Conservation (phyloP, 1,140 invertebrate genomes). For the Aphaenogaster ashmeadi region DNA sequence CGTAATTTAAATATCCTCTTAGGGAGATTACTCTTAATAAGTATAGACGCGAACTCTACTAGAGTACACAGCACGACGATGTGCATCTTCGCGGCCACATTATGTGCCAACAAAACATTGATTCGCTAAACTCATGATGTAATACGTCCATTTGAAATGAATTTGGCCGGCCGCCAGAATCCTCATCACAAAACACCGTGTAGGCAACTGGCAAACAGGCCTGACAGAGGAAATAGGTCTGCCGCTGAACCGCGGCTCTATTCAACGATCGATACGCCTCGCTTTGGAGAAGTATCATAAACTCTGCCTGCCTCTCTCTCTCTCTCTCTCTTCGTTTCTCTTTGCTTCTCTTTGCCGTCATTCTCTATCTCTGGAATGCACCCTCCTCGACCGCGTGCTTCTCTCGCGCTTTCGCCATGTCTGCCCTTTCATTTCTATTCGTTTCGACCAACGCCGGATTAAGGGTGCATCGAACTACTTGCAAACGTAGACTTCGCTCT, state of each 20-base stretch:
- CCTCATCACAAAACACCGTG: slow-evolving; percentile 83
- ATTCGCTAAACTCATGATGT: slow-evolving; percentile 85
- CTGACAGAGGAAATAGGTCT: slow-evolving; percentile 82
- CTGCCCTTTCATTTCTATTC: slow-evolving; percentile 4
- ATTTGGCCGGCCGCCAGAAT: slow-evolving; percentile 82
- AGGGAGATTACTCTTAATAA: background rate
- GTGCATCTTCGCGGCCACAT: slow-evolving; percentile 26
- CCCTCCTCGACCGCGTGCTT: slow-evolving; percentile 16
- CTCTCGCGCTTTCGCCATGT: background rate
- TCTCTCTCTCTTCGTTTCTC: slow-evolving; percentile 15
- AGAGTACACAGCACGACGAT: background rate
- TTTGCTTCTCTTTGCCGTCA: background rate
- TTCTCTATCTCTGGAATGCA: slow-evolving; percentile 24
- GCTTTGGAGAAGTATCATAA: slow-evolving; percentile 77
- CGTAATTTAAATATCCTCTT: background rate
- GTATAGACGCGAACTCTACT: background rate
- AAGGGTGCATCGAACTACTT: slow-evolving; percentile 30
- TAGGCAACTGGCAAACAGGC: slow-evolving; percentile 81
- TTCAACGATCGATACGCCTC: slow-evolving; percentile 81
- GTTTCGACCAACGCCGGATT: background rate
- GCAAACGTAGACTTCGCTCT: background rate
- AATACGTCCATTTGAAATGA: slow-evolving; percentile 85
- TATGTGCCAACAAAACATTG: slow-evolving; percentile 82
- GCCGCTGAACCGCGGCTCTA: slow-evolving; percentile 75
- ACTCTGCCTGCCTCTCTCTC: slow-evolving; percentile 55